Conservation (phyloP, 2,888 invertebrate genomes). For the Eilema depressum region DNA sequence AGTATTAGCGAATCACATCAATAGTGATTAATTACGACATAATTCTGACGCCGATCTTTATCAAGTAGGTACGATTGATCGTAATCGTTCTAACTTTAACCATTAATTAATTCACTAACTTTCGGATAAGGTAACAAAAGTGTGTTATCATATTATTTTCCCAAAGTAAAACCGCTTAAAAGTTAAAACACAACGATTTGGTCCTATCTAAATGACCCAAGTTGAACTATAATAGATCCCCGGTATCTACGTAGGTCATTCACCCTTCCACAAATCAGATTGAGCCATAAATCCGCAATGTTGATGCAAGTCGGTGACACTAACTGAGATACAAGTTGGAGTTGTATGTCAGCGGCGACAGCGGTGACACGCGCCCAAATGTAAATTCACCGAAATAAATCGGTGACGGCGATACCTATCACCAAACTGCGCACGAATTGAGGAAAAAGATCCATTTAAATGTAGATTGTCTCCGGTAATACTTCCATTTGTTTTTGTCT, state of each 20-base stretch:
- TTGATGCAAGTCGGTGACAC: conserved; percentile 44
- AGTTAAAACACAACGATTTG: background rate
- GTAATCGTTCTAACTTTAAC: background rate
- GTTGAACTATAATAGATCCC: conserved; percentile 7
- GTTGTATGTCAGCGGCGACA: conserved; percentile 52
- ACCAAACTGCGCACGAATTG: conserved; percentile 83
- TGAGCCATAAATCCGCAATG: conserved; percentile 33
- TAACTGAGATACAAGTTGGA: conserved; percentile 47
- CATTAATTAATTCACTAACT: background rate
- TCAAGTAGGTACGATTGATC: background rate
- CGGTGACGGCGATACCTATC: conserved; percentile 82
- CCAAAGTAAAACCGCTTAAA: background rate
- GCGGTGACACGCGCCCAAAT: conserved; percentile 63
- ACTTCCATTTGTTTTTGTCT: conserved; percentile 86
- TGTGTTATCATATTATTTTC: conserved; percentile 6
- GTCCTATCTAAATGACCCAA: conserved; percentile 16
- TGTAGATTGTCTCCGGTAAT: conserved; percentile 85
- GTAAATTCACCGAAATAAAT: conserved; percentile 83
- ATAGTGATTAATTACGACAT: background rate
- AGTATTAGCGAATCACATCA: background rate
- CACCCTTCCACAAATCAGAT: conserved; percentile 25
- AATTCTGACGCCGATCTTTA: background rate
- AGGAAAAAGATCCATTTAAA: conserved; percentile 86
- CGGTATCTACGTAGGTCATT: conserved; percentile 10
- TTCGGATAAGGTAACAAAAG: background rate